These are phyloP conservation scores for Sinocyclocheilus grahami DNA, from an alignment of 2,113 vertebrate genomes.

Conservation along the genomic window DNA sequence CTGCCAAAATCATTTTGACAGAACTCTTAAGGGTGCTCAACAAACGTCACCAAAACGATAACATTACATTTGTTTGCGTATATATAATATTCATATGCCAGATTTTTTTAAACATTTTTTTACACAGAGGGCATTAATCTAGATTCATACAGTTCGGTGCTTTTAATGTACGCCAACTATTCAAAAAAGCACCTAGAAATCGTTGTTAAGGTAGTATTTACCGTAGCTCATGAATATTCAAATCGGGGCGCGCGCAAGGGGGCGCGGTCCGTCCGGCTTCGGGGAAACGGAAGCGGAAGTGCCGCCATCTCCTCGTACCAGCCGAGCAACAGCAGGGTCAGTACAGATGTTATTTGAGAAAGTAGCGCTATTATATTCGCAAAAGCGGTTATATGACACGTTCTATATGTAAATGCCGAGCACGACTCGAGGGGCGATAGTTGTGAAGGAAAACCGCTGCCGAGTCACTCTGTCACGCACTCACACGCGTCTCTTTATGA, in stretches of 20 bases:
- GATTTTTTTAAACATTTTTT: not conserved
- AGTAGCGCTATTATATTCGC: not conserved
- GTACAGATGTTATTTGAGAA: conserved; percentile 66
- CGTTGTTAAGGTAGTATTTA: not conserved
- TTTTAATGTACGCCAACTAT: not conserved
- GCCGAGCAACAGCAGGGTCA: conserved; percentile 75
- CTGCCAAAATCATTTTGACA: not conserved
- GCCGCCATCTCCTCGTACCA: conserved; percentile 80
- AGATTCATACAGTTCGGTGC: not conserved
- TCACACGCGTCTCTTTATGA: conserved; percentile 45
- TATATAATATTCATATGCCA: not conserved
- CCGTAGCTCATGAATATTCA: conserved; percentile 44
- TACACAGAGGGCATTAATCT: not conserved
- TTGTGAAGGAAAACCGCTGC: conserved; percentile 45
- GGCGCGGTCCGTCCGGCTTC: conserved; percentile 69
- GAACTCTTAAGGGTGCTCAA: not conserved
- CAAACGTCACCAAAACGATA: not conserved
- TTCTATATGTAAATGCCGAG: conserved; percentile 27
- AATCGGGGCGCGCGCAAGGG: conserved; percentile 54
- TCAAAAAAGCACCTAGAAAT: not conserved
- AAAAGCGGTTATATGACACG: not conserved
- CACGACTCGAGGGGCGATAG: not conserved
- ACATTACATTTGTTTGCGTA: not conserved
- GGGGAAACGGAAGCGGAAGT: conserved; percentile 78
- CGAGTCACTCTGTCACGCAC: conserved; percentile 28